Conservation (phyloP, 2,888 invertebrate species). For the Drosophila nigritarsus region DNA sequence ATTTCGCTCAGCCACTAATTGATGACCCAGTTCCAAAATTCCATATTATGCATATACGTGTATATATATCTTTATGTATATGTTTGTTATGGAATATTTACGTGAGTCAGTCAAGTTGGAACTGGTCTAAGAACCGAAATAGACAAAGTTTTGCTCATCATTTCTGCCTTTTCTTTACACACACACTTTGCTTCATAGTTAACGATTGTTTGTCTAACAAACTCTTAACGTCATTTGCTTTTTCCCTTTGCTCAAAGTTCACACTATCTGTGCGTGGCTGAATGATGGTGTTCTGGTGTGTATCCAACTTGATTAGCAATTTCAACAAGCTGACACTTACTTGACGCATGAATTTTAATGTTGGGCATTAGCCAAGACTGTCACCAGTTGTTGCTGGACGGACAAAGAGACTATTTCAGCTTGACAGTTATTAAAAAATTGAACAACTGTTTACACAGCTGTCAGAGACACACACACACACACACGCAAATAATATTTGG, state of each 20-base stretch:
- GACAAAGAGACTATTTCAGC: not conserved
- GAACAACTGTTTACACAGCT: slow-evolving; percentile 44
- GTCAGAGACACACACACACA: slow-evolving; percentile 5
- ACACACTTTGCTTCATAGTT: slow-evolving; percentile 18
- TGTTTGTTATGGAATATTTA: slow-evolving; percentile 11
- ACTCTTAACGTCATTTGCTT: slow-evolving; percentile 53
- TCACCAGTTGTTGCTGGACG: slow-evolving; percentile 17
- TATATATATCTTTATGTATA: not conserved
- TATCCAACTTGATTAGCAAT: slow-evolving; percentile 67
- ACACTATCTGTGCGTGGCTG: slow-evolving; percentile 10
- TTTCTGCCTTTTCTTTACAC: slow-evolving; percentile 9
- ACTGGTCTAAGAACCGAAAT: slow-evolving; percentile 39
- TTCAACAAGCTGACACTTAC: slow-evolving; percentile 70
- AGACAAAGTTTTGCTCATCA: slow-evolving; percentile 42
- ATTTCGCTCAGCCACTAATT: slow-evolving; percentile 27
- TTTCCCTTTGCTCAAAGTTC: slow-evolving; percentile 24
- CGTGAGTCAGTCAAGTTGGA: slow-evolving; percentile 27
- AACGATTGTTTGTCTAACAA: slow-evolving; percentile 62
- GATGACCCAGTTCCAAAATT: slow-evolving; percentile 51
- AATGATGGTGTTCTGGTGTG: not conserved
- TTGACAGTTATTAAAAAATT: slow-evolving; percentile 1
- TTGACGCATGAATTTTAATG: slow-evolving; percentile 70
- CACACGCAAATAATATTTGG: not conserved
- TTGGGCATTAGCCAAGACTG: slow-evolving; percentile 25
- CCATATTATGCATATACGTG: not conserved